These are phyloP conservation scores for Sebastes fasciatus DNA, from an alignment of 2,113 vertebrate genomes.

Conservation along the genomic window DNA sequence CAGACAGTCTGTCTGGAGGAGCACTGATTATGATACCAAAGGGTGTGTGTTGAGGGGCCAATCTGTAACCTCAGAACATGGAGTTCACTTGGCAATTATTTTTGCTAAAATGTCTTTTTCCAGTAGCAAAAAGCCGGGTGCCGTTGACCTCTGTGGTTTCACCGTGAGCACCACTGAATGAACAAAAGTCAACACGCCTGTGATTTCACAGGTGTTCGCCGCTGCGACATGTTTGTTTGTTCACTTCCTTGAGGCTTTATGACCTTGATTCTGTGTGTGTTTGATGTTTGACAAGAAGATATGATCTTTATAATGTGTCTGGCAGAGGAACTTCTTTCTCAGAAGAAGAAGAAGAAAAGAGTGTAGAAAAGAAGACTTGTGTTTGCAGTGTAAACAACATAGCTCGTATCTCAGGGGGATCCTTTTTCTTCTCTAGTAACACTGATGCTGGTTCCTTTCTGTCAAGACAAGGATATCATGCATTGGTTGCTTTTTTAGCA, in stretches of 20 bases:
- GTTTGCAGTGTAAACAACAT: not conserved
- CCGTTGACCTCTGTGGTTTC: slow-evolving; percentile 24
- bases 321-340: not conserved
- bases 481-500: not conserved
- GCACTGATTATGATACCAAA: not conserved
- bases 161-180: not conserved
- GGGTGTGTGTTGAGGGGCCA: not conserved
- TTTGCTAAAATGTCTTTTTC: slow-evolving; percentile 8
- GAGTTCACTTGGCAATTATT: slow-evolving; percentile 34
- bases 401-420: too few species aligned
- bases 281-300: not conserved
- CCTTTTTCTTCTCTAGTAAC: not conserved
- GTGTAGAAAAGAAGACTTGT: not conserved
- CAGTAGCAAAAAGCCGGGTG: slow-evolving; percentile 8
- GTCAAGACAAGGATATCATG: too few species aligned
- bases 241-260: slow-evolving; percentile 15
- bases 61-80: slow-evolving; percentile 14
- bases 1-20: slow-evolving; percentile 4
- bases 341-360: not conserved
- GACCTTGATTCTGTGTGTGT: slow-evolving; percentile 15
- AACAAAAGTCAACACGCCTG: slow-evolving; percentile 22
- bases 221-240: not conserved
- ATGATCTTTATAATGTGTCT: not conserved
- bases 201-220: slow-evolving; percentile 38
- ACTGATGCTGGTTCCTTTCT: not conserved